Conservation (phyloP, 2,113 vertebrate species). For the Pantherophis guttatus region DNA sequence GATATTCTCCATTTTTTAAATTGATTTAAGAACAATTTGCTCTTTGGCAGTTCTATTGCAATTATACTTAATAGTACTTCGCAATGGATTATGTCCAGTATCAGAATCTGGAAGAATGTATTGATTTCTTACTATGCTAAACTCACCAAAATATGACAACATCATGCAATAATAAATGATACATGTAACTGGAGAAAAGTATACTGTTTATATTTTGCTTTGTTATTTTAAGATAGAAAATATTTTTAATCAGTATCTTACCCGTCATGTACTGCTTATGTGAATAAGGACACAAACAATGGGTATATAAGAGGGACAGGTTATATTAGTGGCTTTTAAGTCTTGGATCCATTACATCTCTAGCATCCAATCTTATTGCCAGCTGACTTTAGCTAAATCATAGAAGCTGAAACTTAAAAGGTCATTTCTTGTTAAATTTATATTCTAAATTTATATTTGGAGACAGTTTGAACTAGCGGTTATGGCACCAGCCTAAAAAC, state of each 20-base stretch:
- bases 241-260: not conserved
- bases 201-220: not conserved
- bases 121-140: not conserved
- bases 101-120: not conserved
- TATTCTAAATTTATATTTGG: not conserved
- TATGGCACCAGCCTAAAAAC: not conserved
- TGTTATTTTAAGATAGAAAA: not conserved
- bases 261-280: not conserved
- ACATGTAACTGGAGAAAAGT: not conserved
- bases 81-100: not conserved
- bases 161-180: not conserved
- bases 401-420: slow-evolving; percentile 33
- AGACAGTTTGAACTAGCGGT: not conserved
- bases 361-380: not conserved
- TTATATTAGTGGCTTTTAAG: not conserved
- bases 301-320: not conserved
- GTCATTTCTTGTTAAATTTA: not conserved
- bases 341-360: not conserved
- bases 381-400: slow-evolving; percentile 33
- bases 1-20: not conserved
- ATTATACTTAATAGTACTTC: not conserved
- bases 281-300: not conserved
- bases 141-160: not conserved
- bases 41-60: not conserved
- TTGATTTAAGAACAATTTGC: not conserved